phyloP scores from a whole-genome alignment of 2,797 vertebrate genomes.

The Gephyroberyx darwinii region DNA sequence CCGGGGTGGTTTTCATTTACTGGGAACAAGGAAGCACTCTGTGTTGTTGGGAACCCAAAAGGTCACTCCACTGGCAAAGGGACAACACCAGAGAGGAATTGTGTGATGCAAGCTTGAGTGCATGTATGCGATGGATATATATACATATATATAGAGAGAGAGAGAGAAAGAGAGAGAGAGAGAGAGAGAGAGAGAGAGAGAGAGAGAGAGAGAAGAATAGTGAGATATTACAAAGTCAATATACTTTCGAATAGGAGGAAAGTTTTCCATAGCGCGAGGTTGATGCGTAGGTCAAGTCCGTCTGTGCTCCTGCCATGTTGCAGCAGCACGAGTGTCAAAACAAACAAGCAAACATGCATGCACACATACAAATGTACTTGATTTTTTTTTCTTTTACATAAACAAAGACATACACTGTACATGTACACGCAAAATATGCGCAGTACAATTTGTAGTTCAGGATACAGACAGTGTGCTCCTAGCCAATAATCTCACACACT shows the following conservation, averaged over 20 bases:
- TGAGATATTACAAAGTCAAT: background rate
- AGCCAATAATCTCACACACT: no score
- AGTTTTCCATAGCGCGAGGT: background rate
- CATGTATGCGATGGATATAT: background rate
- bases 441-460: no score
- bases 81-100: constrained; percentile 17
- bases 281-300: background rate
- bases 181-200: background rate
- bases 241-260: constrained; percentile 9
- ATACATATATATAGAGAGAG: no score
- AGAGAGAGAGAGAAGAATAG: background rate
- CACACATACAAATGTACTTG: background rate
- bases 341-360: constrained; percentile 1
- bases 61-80: constrained; percentile 22
- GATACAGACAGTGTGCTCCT: no score
- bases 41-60: constrained; percentile 35
- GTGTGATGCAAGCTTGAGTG: background rate
- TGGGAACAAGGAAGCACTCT: constrained; percentile 53
- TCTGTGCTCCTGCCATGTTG: background rate
- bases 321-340: constrained; percentile 4
- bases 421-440: no score
- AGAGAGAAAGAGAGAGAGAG: background rate
- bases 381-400: no score
- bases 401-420: no score
- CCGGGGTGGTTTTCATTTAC: constrained; percentile 25